Conservation (phyloP, 2,113 vertebrate species). For the Alces alces region DNA sequence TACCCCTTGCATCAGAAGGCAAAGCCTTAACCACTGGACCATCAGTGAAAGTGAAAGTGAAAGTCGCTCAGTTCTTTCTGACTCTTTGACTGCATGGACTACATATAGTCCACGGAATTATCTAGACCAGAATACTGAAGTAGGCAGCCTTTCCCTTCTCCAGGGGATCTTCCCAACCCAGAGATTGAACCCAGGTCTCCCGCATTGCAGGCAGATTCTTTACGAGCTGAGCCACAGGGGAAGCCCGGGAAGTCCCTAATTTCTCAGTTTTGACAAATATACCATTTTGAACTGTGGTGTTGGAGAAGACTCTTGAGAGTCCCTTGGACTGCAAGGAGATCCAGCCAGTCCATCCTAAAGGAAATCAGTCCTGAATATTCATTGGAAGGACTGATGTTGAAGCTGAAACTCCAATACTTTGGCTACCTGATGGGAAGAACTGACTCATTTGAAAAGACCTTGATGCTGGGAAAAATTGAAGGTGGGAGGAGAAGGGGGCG, state of each 20-base stretch:
- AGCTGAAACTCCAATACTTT: neutral
- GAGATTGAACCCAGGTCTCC: neutral
- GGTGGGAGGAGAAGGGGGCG: accelerated
- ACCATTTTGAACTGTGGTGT: neutral
- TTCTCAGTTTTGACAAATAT: neutral
- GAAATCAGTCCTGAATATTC: neutral
- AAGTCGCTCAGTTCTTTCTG: neutral
- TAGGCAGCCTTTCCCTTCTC: neutral
- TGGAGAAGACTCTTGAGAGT: neutral
- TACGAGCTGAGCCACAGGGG: neutral
- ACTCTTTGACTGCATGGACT: neutral
- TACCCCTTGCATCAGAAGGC: neutral
- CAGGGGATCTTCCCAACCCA: neutral
- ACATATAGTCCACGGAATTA: neutral
- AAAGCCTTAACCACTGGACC: neutral
- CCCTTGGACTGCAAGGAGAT: neutral
- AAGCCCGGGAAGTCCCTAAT: neutral
- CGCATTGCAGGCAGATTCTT: neutral
- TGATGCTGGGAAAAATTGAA: neutral
- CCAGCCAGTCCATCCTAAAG: neutral
- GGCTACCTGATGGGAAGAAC: neutral
- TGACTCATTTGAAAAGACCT: neutral
- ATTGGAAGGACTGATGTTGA: neutral
- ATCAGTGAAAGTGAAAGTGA: neutral
- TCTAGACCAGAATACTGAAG: neutral